Percentiles rank a stretch among this genome's conserved stretches.
These are phyloP conservation scores for Dasysyrphus tricinctus DNA, from an alignment of 2,888 invertebrate genomes.

Conservation along the genomic window DNA sequence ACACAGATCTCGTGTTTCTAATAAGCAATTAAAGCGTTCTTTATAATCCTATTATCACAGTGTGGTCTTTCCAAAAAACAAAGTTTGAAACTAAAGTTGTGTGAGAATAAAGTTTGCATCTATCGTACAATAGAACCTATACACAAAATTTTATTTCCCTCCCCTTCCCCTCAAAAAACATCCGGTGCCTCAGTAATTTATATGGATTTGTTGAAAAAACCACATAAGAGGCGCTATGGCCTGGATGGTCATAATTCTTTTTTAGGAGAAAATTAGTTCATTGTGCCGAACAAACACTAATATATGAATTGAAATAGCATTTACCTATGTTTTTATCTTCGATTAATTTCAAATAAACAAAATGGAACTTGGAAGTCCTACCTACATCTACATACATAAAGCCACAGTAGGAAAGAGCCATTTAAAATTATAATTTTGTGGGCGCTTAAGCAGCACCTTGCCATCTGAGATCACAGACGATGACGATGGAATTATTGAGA, in stretches of 20 bases:
- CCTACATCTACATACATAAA: neutral
- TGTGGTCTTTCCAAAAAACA: conserved; percentile 58
- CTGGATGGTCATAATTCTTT: conserved; percentile 58
- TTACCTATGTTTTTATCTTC: conserved; percentile 57
- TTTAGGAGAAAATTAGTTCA: conserved; percentile 66
- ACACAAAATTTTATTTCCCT: neutral
- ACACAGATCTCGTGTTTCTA: conserved; percentile 47
- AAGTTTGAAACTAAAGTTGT: conserved; percentile 29
- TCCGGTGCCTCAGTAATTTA: conserved; percentile 3
- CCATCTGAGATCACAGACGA: conserved; percentile 59
- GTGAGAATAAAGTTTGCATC: conserved; percentile 5
- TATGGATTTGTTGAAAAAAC: neutral
- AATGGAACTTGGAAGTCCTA: conserved; percentile 36
- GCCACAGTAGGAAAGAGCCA: conserved; percentile 53
- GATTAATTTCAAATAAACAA: conserved; percentile 72
- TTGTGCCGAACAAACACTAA: conserved; percentile 37
- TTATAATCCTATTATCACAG: conserved; percentile 81
- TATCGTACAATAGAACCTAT: neutral
- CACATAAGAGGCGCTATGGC: conserved; percentile 29
- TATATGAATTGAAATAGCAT: conserved; percentile 56
- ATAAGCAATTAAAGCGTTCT: conserved; percentile 79
- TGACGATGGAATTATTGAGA: conserved; percentile 57
- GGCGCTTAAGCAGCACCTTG: conserved; percentile 54
- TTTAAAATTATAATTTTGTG: conserved; percentile 74
- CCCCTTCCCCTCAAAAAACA: neutral